Percentiles rank a stretch among this genome's conserved stretches.
Evolutionary conservation across 2,888 invertebrate species (phyloP).

Genomic region (Trissonchulus latispiculum): DNA sequence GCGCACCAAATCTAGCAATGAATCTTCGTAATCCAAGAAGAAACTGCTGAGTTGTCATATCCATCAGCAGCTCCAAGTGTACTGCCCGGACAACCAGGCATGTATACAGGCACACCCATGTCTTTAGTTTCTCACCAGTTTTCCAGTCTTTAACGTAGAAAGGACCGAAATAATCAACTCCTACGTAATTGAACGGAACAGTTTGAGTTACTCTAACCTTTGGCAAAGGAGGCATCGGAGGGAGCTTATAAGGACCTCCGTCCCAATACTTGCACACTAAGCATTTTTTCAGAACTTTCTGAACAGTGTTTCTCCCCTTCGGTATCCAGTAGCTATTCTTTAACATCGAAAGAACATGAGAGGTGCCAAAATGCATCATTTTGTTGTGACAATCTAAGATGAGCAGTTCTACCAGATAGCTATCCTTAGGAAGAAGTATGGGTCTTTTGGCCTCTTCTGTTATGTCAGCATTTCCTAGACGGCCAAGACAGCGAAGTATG

Average conservation of each 20-base stretch:
- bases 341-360: not conserved
- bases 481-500: not conserved
- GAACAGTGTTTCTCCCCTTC: not conserved
- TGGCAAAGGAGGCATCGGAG: not conserved
- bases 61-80: slow-evolving; percentile 42
- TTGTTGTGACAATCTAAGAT: not conserved
- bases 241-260: not conserved
- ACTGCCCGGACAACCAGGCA: slow-evolving; percentile 44
- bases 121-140: slow-evolving; percentile 30
- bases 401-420: not conserved
- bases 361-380: not conserved
- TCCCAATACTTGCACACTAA: not conserved
- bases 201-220: not conserved
- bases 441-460: not conserved
- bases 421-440: not conserved
- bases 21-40: slow-evolving; percentile 39
- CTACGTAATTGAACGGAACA: slow-evolving; percentile 28
- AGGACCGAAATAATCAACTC: slow-evolving; percentile 45
- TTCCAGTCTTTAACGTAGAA: slow-evolving; percentile 31
- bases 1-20: slow-evolving; percentile 38
- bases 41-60: slow-evolving; percentile 37
- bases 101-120: slow-evolving; percentile 43
- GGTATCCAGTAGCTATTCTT: not conserved
- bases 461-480: not conserved
- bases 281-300: not conserved